These are phyloP conservation scores for Pipistrellus nathusii DNA, from an alignment of 2,797 vertebrate genomes.

Conservation along the genomic window DNA sequence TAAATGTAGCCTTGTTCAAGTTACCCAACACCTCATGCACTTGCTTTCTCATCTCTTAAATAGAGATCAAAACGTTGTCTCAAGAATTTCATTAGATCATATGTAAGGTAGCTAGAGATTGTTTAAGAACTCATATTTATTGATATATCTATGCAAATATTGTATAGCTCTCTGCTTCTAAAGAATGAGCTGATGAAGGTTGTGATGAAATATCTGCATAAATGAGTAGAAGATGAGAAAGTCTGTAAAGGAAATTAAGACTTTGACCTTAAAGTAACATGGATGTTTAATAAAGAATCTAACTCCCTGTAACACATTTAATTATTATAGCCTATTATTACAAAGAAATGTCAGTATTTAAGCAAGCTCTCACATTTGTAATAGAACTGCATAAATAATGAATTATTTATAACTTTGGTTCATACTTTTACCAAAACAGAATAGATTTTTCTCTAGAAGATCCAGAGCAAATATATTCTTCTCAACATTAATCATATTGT, in stretches of 20 bases:
- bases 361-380: not conserved
- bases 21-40: not conserved
- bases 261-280: conserved; percentile 29
- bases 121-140: conserved; percentile 27
- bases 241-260: conserved; percentile 9
- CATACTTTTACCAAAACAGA: conserved; percentile 46
- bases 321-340: conserved; percentile 9
- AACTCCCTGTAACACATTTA: conserved; percentile 14
- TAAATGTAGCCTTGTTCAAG: not conserved
- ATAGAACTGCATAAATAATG: not conserved
- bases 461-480: conserved; percentile 73
- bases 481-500: conserved; percentile 67
- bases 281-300: conserved; percentile 10
- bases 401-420: conserved; percentile 45
- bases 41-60: conserved; percentile 53
- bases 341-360: conserved; percentile 57
- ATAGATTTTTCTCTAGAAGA: conserved; percentile 47
- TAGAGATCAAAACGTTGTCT: not conserved
- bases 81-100: not conserved
- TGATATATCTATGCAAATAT: not conserved
- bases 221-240: not conserved
- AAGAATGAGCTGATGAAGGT: not conserved
- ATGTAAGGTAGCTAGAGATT: not conserved
- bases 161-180: conserved; percentile 38
- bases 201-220: not conserved